Conservation (phyloP, 2,888 invertebrate species). For the Melinaea marsaeus region DNA sequence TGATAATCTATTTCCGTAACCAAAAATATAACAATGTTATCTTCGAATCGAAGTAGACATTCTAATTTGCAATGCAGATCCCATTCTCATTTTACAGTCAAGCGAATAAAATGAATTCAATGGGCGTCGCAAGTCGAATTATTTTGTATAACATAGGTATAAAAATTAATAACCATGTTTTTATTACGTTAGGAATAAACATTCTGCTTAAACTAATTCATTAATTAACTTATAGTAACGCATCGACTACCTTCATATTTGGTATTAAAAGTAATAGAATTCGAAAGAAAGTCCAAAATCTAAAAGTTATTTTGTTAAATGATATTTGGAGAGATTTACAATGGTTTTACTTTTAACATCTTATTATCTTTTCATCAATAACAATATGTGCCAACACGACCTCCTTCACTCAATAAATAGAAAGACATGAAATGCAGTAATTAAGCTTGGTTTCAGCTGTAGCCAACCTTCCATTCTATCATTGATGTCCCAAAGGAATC, state of each 20-base stretch:
- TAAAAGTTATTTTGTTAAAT: too few relatives aligned
- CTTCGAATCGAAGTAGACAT: too few relatives aligned
- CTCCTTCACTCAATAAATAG: slow-evolving; percentile 21
- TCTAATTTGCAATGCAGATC: too few relatives aligned
- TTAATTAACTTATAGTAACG: too few relatives aligned
- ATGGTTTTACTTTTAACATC: too few relatives aligned
- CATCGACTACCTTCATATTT: too few relatives aligned
- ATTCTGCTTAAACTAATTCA: too few relatives aligned
- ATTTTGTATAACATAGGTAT: neutral
- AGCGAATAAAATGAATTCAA: neutral
- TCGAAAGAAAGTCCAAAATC: too few relatives aligned
- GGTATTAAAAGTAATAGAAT: too few relatives aligned
- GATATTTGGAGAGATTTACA: too few relatives aligned
- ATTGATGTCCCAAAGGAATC: slow-evolving; percentile 1
- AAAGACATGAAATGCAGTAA: slow-evolving; percentile 18
- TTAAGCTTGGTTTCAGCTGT: slow-evolving; percentile 14
- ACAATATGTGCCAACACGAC: neutral
- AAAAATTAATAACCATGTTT: neutral
- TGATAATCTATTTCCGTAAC: slow-evolving; percentile 21
- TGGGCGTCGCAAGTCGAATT: slow-evolving; percentile 1
- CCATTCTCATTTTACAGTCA: too few relatives aligned
- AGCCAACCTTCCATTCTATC: slow-evolving; percentile 21
- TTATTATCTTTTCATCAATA: neutral
- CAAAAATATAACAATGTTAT: neutral
- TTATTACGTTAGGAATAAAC: too few relatives aligned